Percentiles rank a stretch among this genome's conserved stretches.
These are phyloP conservation scores for Epiblema foenella DNA, from an alignment of 2,888 invertebrate species.

Conservation along the genomic window DNA sequence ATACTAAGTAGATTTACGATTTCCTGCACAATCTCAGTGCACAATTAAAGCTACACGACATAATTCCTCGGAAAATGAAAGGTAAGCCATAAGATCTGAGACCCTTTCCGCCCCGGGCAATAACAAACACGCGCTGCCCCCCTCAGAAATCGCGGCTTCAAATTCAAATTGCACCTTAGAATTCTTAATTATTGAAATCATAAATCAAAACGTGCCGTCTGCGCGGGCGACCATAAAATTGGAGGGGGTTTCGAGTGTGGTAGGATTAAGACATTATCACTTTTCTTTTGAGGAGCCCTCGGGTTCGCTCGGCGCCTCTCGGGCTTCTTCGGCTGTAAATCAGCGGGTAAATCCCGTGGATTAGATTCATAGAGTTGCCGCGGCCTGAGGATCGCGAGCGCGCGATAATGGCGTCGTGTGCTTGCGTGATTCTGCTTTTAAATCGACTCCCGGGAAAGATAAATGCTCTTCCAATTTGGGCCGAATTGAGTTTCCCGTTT, in stretches of 20 bases:
- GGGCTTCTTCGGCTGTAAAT: conserved; percentile 75
- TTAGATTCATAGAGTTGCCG: conserved; percentile 84
- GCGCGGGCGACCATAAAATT: conserved; percentile 83
- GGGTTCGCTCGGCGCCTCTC: conserved; percentile 57
- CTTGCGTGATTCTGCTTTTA: conserved; percentile 84
- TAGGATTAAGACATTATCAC: conserved; percentile 88
- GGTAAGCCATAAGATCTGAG: conserved; percentile 68
- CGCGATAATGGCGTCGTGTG: conserved; percentile 83
- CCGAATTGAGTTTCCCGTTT: conserved; percentile 72
- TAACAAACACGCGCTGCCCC: conserved; percentile 82
- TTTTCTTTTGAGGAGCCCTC: conserved; percentile 85
- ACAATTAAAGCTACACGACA: conserved; percentile 48
- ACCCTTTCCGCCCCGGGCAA: conserved; percentile 79
- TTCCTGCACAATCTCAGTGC: conserved; percentile 34
- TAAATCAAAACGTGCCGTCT: conserved; percentile 84
- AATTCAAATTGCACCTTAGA: conserved; percentile 85
- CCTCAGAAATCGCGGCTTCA: conserved; percentile 72
- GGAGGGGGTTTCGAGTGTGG: conserved; percentile 78
- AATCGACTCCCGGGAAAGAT: conserved; percentile 81
- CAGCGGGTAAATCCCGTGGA: conserved; percentile 84
- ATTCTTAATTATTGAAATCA: conserved; percentile 86
- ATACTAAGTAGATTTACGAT: conserved; percentile 13
- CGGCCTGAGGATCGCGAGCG: conserved; percentile 79
- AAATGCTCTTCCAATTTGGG: conserved; percentile 79
- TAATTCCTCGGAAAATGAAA: conserved; percentile 77